Evolutionary conservation across 1,140 invertebrate genomes (phyloP).

Genomic region (Stegodyphus mimosarum): DNA sequence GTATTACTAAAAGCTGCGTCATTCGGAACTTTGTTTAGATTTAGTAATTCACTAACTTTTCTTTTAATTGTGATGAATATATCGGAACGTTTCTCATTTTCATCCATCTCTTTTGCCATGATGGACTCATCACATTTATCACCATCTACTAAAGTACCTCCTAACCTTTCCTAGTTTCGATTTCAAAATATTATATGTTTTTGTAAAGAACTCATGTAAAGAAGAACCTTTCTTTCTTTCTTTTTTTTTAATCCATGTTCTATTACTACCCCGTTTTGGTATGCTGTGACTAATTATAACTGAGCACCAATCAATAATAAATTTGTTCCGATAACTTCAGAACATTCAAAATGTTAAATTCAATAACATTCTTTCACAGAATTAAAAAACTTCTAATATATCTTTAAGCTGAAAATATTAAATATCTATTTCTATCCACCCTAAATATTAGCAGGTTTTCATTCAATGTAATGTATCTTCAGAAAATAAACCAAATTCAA

Average conservation of each 20-base stretch:
- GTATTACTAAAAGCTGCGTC: background rate
- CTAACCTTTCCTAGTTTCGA: background rate
- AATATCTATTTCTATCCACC: no score
- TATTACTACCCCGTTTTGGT: background rate
- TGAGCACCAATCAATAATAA: no score
- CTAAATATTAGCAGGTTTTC: no score
- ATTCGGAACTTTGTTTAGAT: background rate
- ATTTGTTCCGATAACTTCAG: no score
- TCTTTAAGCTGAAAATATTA: no score
- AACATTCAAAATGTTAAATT: no score
- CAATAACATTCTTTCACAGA: no score
- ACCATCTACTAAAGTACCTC: background rate
- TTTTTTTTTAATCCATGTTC: background rate
- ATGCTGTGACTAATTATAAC: no score
- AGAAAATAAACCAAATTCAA: no score
- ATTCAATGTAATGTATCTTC: no score
- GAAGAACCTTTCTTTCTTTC: background rate
- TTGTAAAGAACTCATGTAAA: background rate
- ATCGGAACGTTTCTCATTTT: background rate
- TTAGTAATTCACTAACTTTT: background rate
- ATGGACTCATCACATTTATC: background rate
- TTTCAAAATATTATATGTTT: background rate
- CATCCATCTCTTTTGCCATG: background rate
- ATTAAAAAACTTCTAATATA: no score
- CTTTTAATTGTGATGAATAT: background rate